Base-by-base conservation (phyloP, 2,888 invertebrate species). In the Chrysina gloriosa region DNA sequence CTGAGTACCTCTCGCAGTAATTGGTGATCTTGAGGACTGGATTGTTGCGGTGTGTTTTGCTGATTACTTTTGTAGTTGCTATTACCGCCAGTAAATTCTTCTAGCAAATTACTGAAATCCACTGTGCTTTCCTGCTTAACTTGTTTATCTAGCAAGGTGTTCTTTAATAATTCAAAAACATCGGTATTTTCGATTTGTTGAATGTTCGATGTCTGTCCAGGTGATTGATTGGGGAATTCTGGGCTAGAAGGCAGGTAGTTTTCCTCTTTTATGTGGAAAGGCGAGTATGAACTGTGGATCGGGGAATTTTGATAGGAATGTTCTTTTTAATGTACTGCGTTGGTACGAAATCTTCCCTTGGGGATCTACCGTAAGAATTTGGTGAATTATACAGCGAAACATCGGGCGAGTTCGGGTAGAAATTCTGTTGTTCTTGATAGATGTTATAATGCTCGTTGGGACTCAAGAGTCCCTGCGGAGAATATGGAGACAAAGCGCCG, bases 1-100 rank as follows among this genome's bases (percentile, higher is more conserved):
- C 92, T 88, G 61, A 95, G 84, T 63, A 92, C 94, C 78, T 95
- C 93, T 68, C 94, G 86, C 66, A 95, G 81, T 61, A 94, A 84
- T 78, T 92, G 90, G 83, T 95, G 92, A 80, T 93, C 90, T 77
- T 89, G 86, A 21, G 69, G 66, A 19, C 47, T 61, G 5, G 69
- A 58, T 52, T 69, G 64, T 61, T 67, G 66, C 14, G 58, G 7
- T 4, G 45, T 11, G n/a, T 42, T 39, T n/a, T 47, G 31, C 6
- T 64, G 42, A 25, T 52, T 23, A 45, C 16, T 56, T 21, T 50
- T 64, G 14, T 64, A 64, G 16, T 34, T 64, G 4, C 31, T 56
- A 23, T 27, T 31, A 6, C 7, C 4, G 4, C 5, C 27, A 1
- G 50, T 14, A 21, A 61, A 64, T n/a, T 42, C 87, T 81, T 87